These are phyloP conservation scores for Aporophyla lueneburgensis DNA, from an alignment of 2,888 invertebrate species.

Conservation along the genomic window DNA sequence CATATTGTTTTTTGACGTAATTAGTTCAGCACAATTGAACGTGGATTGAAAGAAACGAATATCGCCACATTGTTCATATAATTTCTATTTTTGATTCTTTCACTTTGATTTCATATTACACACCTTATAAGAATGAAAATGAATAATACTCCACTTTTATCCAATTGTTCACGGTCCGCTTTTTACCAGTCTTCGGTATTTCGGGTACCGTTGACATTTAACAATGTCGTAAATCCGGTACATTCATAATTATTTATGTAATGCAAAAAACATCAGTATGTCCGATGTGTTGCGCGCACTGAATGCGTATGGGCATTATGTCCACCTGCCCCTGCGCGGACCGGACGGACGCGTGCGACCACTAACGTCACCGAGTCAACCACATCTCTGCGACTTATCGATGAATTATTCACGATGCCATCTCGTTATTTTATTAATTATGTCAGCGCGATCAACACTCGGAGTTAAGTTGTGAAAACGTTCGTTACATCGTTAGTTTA, in stretches of 20 bases:
- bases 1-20: conserved; percentile 79
- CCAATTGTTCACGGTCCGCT: conserved; percentile 38
- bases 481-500: conserved; percentile 23
- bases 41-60: conserved; percentile 60
- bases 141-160: conserved; percentile 43
- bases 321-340: conserved; percentile 67
- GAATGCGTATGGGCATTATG: conserved; percentile 68
- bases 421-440: conserved; percentile 69
- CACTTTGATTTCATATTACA: conserved; percentile 51
- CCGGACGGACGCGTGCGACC: conserved; percentile 77
- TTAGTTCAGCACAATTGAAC: conserved; percentile 72
- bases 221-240: conserved; percentile 67
- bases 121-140: conserved; percentile 45
- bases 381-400: conserved; percentile 64
- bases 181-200: conserved; percentile 39
- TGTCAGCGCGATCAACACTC: conserved; percentile 49
- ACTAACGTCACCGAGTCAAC: conserved; percentile 66
- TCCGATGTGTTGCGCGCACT: conserved; percentile 62
- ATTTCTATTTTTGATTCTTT: conserved; percentile 41
- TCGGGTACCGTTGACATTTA: conserved; percentile 62
- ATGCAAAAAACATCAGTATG: conserved; percentile 71
- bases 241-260: conserved; percentile 65
- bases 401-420: conserved; percentile 72
- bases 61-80: conserved; percentile 50
- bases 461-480: conserved; percentile 49